A percentile compares a stretch with the other conserved stretches of the same genome.
Evolutionary conservation across 92 coral and sea anemone genomes (phyloP).

Genomic region (Phymanthus crucifer): DNA sequence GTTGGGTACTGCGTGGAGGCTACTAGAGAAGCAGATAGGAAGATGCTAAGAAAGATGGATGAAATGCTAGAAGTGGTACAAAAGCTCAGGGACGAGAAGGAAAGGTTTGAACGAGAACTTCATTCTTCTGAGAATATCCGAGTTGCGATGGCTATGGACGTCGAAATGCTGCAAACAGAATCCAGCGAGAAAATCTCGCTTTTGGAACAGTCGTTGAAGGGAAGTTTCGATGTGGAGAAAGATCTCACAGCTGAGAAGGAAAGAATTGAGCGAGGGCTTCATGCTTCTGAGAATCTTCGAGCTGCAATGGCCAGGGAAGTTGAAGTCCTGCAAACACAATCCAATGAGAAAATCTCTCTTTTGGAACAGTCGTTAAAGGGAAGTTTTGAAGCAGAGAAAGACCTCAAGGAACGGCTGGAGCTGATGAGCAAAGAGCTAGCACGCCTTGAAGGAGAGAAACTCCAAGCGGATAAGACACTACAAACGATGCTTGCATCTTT

Average conservation of each 20-base stretch:
- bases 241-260: neutral
- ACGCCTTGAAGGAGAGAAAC: conserved; percentile 15
- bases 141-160: neutral
- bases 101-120: neutral
- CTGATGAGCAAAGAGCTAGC: conserved; percentile 1
- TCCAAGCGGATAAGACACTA: neutral
- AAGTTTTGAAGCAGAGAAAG: neutral
- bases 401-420: neutral
- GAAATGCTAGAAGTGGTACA: neutral
- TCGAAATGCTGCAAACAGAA: neutral
- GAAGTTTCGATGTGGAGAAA: neutral
- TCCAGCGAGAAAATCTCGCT: conserved; percentile 13
- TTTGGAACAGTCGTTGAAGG: neutral
- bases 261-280: neutral
- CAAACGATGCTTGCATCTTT: conserved; percentile 17
- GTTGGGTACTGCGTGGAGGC: neutral
- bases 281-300: neutral
- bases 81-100: conserved; percentile 5
- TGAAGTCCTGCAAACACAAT: neutral
- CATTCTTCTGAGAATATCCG: neutral
- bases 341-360: conserved; percentile 14
- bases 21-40: neutral
- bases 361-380: neutral
- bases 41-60: neutral
- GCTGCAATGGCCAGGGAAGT: neutral